These are phyloP conservation scores for Lepidochitona cinerea DNA, from an alignment of 2,888 invertebrate species.

Conservation along the genomic window DNA sequence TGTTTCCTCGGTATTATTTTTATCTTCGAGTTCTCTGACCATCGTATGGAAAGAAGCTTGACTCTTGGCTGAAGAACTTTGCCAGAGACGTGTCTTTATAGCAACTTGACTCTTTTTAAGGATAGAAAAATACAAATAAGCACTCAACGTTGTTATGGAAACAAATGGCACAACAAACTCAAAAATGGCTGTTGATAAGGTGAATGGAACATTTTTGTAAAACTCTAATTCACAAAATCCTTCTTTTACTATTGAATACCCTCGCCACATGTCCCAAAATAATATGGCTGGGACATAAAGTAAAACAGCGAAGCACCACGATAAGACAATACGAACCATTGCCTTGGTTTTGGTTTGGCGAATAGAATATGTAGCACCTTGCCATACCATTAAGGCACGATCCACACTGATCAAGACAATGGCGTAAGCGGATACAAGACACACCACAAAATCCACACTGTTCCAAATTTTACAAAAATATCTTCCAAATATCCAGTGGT, in stretches of 20 bases:
- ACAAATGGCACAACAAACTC: not conserved
- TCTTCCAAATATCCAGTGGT: conserved; percentile 5
- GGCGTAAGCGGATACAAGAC: not conserved
- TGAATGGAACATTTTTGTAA: not conserved
- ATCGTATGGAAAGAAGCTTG: conserved; percentile 1
- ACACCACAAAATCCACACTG: not conserved
- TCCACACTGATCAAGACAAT: not conserved
- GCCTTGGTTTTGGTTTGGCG: not conserved
- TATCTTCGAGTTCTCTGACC: not conserved
- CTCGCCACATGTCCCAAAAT: not conserved
- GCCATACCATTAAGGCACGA: not conserved
- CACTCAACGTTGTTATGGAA: not conserved
- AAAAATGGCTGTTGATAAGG: not conserved
- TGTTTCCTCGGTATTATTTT: not conserved
- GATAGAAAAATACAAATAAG: not conserved
- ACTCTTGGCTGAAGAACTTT: not conserved
- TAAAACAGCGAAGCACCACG: not conserved
- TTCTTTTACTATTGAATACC: not conserved
- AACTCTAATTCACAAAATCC: not conserved
- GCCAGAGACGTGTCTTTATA: not conserved
- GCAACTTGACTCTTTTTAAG: not conserved
- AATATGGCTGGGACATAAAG: not conserved
- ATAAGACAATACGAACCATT: not conserved
- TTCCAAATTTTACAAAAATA: not conserved
- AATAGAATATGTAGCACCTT: not conserved